Base-by-base conservation (phyloP, 2,888 invertebrate genomes). In the Petrolisthes manimaculis region DNA sequence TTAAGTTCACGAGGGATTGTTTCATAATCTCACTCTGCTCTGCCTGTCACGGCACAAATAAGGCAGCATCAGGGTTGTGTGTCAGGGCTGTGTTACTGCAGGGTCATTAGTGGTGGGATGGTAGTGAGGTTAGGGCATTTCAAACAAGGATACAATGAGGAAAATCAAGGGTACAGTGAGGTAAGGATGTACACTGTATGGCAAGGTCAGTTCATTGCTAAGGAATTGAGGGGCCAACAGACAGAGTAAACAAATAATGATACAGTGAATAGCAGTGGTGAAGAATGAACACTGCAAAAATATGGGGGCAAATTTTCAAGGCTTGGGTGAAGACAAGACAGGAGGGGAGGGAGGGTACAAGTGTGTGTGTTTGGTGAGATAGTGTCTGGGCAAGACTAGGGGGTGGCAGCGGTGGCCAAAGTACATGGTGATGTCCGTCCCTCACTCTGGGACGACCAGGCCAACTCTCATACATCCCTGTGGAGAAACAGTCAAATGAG, bases 381-480 rank as follows among this genome's bases (percentile, higher is more conserved):
- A 71, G 71, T 14, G 14, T 12, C 18, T 6, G n/a, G 71, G 0
- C 18, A n/a, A 21, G 21, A 1, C 71, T 71, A 71, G 71, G 71
- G 71, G 14, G 74, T 74, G 18, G 86, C 9, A 53, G 74, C 75
- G 71, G 86, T 55, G 71, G 61, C 78, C 14, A 61, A 18, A 61
- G 61, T 14, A 21, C 14, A 24, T 21, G 55, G 21, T 18, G 21
- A 51, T 53, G 53, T 80, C 54, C 37, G 81, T 81, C 88, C 88
- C 83, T 67, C 67, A 14, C 54, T n/a, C n/a, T n/a, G 81, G 84
- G 84, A 81, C 81, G 75, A 55, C 53, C 77, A 81, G 24, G 84
- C 78, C 82, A 71, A 77, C 83, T 79, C 79, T 89, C 89, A 89
- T 84, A 89, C 89, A 75, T 89, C 89, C 37, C 89, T 89, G 89